Evolutionary conservation across 2,113 vertebrate species (phyloP).

Genomic region (Myrmecophaga tridactyla): DNA sequence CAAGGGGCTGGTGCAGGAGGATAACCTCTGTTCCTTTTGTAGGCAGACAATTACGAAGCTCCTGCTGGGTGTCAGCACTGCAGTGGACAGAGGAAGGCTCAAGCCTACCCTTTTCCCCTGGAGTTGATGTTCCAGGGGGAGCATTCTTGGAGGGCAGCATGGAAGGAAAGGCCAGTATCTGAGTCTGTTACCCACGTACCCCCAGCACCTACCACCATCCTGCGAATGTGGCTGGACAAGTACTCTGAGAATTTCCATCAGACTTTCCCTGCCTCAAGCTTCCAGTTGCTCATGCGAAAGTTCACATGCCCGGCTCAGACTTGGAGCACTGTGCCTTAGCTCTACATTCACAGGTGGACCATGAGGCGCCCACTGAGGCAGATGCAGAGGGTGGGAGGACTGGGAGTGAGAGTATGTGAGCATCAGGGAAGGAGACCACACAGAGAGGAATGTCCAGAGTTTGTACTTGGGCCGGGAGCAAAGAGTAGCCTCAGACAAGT

Average conservation of each 20-base stretch:
- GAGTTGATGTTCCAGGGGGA: background rate
- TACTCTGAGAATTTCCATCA: slow-evolving; percentile 91
- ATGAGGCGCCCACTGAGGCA: slow-evolving; percentile 85
- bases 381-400: slow-evolving; percentile 85
- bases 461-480: no score
- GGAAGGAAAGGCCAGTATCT: background rate
- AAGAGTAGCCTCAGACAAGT: no score
- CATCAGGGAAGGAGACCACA: no score
- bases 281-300: slow-evolving; percentile 89
- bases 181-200: background rate
- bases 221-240: slow-evolving; percentile 93
- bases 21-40: background rate
- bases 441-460: background rate
- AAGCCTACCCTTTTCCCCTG: background rate
- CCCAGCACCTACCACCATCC: slow-evolving; percentile 90
- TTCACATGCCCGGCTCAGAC: slow-evolving; percentile 90
- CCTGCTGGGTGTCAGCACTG: background rate
- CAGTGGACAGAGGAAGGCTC: background rate
- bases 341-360: slow-evolving; percentile 91
- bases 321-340: slow-evolving; percentile 91
- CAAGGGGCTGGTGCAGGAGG: background rate
- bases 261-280: slow-evolving; percentile 89
- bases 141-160: background rate
- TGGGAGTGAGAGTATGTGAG: no score
- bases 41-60: no score